Evolutionary conservation across 2,113 vertebrate species (phyloP).

Genomic region (Pedionomus torquatus): DNA sequence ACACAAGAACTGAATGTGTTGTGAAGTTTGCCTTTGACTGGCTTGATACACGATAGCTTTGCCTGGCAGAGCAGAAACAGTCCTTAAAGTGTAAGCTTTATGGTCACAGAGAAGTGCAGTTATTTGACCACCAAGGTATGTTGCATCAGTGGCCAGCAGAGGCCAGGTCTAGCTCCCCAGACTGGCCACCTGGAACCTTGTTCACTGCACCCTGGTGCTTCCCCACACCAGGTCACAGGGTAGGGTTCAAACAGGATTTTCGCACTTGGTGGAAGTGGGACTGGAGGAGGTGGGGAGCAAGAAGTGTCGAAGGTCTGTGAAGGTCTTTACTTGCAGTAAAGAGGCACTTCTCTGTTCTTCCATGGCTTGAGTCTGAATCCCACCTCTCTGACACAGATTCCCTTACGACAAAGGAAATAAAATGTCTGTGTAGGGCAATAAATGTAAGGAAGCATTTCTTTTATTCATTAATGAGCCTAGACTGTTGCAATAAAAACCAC

Average conservation of each 20-base stretch:
- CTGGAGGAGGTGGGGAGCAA: rapidly evolving
- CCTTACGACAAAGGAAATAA: background rate
- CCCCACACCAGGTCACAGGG: background rate
- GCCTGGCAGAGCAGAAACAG: background rate
- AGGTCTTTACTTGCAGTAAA: background rate
- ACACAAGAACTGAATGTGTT: background rate
- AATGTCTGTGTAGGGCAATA: rapidly evolving
- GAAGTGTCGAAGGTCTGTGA: background rate
- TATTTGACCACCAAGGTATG: rapidly evolving
- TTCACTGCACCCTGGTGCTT: background rate
- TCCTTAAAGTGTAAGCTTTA: background rate
- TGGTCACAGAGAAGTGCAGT: background rate
- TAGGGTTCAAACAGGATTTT: background rate
- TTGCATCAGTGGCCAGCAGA: background rate
- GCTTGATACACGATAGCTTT: background rate
- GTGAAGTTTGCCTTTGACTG: background rate
- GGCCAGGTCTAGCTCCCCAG: background rate
- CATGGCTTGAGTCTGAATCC: background rate
- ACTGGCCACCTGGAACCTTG: background rate
- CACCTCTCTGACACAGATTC: background rate
- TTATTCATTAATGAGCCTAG: background rate
- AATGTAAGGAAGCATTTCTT: background rate
- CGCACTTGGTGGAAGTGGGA: background rate
- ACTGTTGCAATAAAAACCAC: background rate
- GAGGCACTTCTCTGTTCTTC: background rate